These are phyloP conservation scores for Mongoloraphidia duomilia DNA, from an alignment of 2,888 invertebrate genomes.

Conservation along the genomic window DNA sequence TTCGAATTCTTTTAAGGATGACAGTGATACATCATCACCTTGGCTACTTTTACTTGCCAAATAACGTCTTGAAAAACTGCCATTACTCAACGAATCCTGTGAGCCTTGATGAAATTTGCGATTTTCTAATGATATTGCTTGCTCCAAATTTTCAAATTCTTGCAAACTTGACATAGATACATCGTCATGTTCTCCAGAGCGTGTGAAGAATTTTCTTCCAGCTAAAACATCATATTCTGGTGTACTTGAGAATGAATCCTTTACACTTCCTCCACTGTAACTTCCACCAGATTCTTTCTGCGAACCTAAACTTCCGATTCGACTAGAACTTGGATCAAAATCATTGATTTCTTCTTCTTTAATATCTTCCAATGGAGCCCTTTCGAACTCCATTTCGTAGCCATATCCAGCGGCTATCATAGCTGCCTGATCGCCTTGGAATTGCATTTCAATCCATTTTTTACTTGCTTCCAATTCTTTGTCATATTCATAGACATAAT, in stretches of 20 bases:
- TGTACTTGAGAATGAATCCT: conserved; percentile 81
- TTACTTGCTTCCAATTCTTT: conserved; percentile 58
- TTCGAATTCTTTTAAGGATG: conserved; percentile 86
- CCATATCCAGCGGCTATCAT: conserved; percentile 45
- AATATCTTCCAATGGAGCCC: conserved; percentile 77
- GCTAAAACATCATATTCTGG: conserved; percentile 82
- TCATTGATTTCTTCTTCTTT: conserved; percentile 85
- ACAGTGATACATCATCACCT: conserved; percentile 74
- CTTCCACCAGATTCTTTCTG: conserved; percentile 68
- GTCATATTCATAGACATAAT: conserved; percentile 33
- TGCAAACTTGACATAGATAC: conserved; percentile 84
- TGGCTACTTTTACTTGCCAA: conserved; percentile 54
- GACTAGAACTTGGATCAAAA: conserved; percentile 57
- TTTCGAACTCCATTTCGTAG: conserved; percentile 65
- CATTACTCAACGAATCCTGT: conserved; percentile 71
- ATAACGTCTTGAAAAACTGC: conserved; percentile 63
- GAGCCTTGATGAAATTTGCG: conserved; percentile 61
- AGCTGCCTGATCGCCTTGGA: conserved; percentile 51
- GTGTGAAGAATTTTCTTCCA: conserved; percentile 67
- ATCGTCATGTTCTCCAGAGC: conserved; percentile 79
- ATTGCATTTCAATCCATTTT: conserved; percentile 83
- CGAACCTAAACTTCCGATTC: conserved; percentile 63
- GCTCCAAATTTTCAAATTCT: conserved; percentile 87
- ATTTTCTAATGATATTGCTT: conserved; percentile 67
- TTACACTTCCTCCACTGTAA: conserved; percentile 57